Base-by-base conservation (phyloP, 2,113 vertebrate genomes). In the Poecile atricapillus region DNA sequence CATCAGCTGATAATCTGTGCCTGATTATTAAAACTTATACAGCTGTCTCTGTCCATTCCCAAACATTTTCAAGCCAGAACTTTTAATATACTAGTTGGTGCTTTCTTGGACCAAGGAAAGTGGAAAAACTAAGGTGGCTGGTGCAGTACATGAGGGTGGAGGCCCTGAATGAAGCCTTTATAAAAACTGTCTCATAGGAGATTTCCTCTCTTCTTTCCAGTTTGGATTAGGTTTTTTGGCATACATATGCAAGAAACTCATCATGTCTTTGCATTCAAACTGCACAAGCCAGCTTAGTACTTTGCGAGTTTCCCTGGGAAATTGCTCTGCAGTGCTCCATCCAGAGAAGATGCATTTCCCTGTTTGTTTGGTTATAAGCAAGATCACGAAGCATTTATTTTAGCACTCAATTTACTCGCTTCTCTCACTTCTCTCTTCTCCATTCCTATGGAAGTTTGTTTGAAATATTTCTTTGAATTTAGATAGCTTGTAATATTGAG, bases 41-140 rank as follows among this genome's bases (percentile, higher is more conserved):
- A 88, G 52, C 43, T 75, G 28, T 78, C 35, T 27, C 31, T 83
- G 33, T 60, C 41, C 13, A 10, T 81, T 74, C 44, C 79, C 58
- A 75, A 93, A 49, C 16, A 60, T 81, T 71, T 65, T 80, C 47
- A 70, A 80, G 46, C 50, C 37, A 83, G 35, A 23, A 58, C 85
- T 96, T 93, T 78, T 71, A 65, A 84, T 89, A 50, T 27, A 22
- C 25, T 58, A 50, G 31, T 94, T 0, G 0, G 49, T 83, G 60
- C 49, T 93, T 68, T 96, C 83, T 86, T 96, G 94, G 85, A 87
- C n/a, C 49, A 89, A 37, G 13, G n/a, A 78, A 64, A 86, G 53
- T 84, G 90, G 96, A 96, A 97, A 97, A 96, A 64, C 53, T 43
- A 95, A 94, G 95, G 90, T 95, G 69, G 85, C 83, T 93, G 80